Conservation (phyloP, 2,888 invertebrate species). For the Ophioninae sp. region DNA sequence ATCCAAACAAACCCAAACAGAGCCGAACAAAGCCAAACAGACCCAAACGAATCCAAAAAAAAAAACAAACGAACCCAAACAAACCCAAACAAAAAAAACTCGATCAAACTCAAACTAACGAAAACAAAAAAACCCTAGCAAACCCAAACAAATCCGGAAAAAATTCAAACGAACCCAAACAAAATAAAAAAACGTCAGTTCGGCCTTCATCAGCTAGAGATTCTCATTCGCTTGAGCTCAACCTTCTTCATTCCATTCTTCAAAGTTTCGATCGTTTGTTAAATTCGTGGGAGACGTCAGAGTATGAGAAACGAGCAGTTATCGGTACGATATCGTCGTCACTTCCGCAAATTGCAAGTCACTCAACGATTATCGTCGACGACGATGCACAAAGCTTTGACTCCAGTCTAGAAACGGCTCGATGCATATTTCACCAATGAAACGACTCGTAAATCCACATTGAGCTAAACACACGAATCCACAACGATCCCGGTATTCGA, state of each 20-base stretch:
- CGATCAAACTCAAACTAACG: too few relatives aligned
- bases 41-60: too few relatives aligned
- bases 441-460: conserved; percentile 66
- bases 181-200: too few relatives aligned
- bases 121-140: too few relatives aligned
- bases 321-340: conserved; percentile 55
- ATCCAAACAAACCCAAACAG: too few relatives aligned
- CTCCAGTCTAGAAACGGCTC: conserved; percentile 6
- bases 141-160: too few relatives aligned
- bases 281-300: conserved; percentile 20
- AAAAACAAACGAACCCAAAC: too few relatives aligned
- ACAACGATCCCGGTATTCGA: conserved; percentile 53
- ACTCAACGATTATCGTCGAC: conserved; percentile 68
- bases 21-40: too few relatives aligned
- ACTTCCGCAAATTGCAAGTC: conserved; percentile 64
- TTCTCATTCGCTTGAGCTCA: background rate
- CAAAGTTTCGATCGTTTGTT: conserved; percentile 4
- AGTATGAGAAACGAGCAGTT: conserved; percentile 33
- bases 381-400: conserved; percentile 27
- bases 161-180: too few relatives aligned
- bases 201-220: background rate
- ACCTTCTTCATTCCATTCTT: background rate
- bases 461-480: conserved; percentile 58
- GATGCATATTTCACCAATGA: conserved; percentile 13
- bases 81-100: too few relatives aligned